phyloP scores from a whole-genome alignment of 2,113 vertebrate genomes.

The Prietella phreatophila region DNA sequence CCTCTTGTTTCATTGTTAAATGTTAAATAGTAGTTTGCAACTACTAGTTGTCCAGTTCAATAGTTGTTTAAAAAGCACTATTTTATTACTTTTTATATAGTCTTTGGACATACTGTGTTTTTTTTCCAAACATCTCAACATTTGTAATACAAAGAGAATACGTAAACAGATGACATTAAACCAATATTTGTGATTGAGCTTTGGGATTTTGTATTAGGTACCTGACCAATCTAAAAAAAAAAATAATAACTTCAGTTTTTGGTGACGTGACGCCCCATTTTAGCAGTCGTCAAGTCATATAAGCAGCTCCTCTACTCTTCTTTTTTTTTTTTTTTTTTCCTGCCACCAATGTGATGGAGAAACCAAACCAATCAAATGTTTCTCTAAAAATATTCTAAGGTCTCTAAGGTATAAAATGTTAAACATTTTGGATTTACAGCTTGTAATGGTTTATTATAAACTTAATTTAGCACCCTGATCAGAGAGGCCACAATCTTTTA shows the following conservation, averaged over 20 bases:
- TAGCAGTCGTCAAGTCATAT: not conserved
- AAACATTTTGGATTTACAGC: not conserved
- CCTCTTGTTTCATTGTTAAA: conserved; percentile 53
- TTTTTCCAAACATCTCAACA: conserved; percentile 54
- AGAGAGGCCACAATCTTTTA: not conserved
- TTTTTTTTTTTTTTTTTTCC: not conserved
- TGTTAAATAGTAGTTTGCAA: conserved; percentile 73
- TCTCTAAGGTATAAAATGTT: not conserved
- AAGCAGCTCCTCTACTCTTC: not conserved
- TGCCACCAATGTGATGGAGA: not conserved
- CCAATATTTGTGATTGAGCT: conserved; percentile 44
- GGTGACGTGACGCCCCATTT: not conserved
- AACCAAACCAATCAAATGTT: not conserved
- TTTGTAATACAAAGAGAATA: conserved; percentile 57
- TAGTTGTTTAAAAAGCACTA: conserved; percentile 70
- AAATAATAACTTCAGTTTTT: not conserved
- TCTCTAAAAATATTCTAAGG: not conserved
- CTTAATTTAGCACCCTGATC: not conserved
- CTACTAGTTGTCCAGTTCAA: conserved; percentile 48
- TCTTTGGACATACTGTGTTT: conserved; percentile 57
- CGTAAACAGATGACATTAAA: conserved; percentile 55
- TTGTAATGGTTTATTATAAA: not conserved
- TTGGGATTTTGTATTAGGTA: conserved; percentile 40
- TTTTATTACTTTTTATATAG: conserved; percentile 79
- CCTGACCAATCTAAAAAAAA: not conserved